Evolutionary conservation across 1,140 invertebrate species (phyloP).

Genomic region (Bombus confusus): DNA sequence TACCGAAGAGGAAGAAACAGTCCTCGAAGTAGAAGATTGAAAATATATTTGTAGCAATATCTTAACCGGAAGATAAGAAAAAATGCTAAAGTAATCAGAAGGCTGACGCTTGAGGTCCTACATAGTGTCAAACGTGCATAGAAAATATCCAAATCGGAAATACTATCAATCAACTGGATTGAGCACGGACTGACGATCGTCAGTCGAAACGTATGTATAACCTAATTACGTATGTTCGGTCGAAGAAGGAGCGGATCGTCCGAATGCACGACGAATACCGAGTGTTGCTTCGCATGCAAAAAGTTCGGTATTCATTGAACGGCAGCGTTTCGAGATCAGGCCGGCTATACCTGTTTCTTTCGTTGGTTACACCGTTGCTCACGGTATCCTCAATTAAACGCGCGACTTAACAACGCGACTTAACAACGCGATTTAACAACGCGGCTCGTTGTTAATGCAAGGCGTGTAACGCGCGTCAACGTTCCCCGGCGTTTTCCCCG

Average conservation of each 20-base stretch:
- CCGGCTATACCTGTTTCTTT: constrained; percentile 25
- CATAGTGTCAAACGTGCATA: no score
- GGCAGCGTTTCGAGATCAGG: constrained; percentile 45
- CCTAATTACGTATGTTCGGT: constrained; percentile 41
- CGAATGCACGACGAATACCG: constrained; percentile 3
- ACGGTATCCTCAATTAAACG: constrained; percentile 49
- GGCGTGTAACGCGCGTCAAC: neutral
- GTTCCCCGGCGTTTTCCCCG: neutral
- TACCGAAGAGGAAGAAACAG: no score
- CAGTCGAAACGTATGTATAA: constrained; percentile 15
- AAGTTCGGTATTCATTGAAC: constrained; percentile 26
- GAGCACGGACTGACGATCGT: neutral
- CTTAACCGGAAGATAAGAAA: no score
- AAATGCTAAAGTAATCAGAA: neutral
- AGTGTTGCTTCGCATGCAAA: constrained; percentile 5
- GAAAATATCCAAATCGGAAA: neutral
- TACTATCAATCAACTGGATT: neutral
- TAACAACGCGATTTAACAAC: neutral
- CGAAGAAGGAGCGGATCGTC: neutral
- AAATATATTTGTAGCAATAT: no score
- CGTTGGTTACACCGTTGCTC: constrained; percentile 49
- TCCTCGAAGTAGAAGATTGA: no score
- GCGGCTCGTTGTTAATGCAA: constrained; percentile 28
- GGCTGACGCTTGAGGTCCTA: neutral
- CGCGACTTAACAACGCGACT: neutral